These are phyloP conservation scores for Slavum lentiscoides DNA, from an alignment of 2,888 invertebrate species.

Conservation along the genomic window DNA sequence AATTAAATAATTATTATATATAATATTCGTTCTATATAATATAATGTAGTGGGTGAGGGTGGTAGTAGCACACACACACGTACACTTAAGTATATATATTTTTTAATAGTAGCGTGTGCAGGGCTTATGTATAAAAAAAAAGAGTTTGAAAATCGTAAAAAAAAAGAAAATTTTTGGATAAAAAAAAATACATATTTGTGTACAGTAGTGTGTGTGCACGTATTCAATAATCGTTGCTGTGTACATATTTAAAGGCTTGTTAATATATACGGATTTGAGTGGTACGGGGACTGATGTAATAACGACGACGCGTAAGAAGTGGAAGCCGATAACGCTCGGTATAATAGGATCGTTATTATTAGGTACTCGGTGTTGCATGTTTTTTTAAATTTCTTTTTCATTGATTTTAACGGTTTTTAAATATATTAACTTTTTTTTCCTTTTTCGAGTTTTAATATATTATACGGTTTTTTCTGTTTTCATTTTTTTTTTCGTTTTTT, in stretches of 20 bases:
- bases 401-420: background rate
- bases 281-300: too few species aligned
- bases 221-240: too few species aligned
- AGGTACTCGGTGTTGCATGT: too few species aligned
- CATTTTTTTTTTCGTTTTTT: slow-evolving; percentile 1
- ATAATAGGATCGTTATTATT: too few species aligned
- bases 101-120: background rate
- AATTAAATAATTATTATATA: background rate
- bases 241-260: too few species aligned
- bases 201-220: background rate
- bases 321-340: too few species aligned
- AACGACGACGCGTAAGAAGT: too few species aligned
- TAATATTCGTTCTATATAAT: slow-evolving; percentile 18
- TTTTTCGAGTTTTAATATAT: background rate
- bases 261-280: too few species aligned
- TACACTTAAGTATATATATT: background rate
- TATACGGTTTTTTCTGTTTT: background rate
- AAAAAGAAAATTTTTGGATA: background rate
- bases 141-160: slow-evolving; percentile 7
- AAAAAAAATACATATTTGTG: background rate
- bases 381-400: background rate
- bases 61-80: background rate
- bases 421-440: background rate
- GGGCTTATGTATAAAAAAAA: background rate
- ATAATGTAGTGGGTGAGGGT: background rate